A percentile compares a stretch with the other conserved stretches of the same genome.
Conservation (phyloP, 2,113 vertebrate species). For the Pipra filicauda region DNA sequence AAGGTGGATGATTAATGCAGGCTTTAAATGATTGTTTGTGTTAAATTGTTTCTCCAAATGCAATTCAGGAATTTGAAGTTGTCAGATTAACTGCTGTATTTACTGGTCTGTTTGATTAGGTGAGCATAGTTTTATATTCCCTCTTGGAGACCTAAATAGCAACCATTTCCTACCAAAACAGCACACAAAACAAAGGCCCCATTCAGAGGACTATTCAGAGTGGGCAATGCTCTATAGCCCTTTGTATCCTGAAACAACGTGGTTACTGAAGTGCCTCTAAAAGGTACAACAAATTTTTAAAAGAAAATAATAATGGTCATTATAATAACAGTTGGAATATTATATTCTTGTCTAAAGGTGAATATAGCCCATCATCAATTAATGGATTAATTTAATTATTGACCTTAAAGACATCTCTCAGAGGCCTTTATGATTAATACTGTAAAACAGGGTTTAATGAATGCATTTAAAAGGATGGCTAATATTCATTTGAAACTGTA, state of each 20-base stretch:
- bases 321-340: slow-evolving; percentile 31
- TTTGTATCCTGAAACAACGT: slow-evolving; percentile 76
- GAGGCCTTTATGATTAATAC: background rate
- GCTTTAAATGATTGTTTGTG: slow-evolving; percentile 84
- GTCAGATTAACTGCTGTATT: slow-evolving; percentile 82
- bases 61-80: slow-evolving; percentile 79
- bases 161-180: slow-evolving; percentile 92
- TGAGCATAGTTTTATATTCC: slow-evolving; percentile 92
- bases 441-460: background rate
- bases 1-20: slow-evolving; percentile 72
- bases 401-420: background rate
- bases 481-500: slow-evolving; percentile 24
- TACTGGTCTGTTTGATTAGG: slow-evolving; percentile 87
- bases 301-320: slow-evolving; percentile 20
- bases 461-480: background rate
- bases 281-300: slow-evolving; percentile 64
- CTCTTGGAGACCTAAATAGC: slow-evolving; percentile 88
- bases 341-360: background rate
- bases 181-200: slow-evolving; percentile 84
- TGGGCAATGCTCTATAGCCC: slow-evolving; percentile 68
- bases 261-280: slow-evolving; percentile 69
- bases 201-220: slow-evolving; percentile 76
- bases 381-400: slow-evolving; percentile 7
- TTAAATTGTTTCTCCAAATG: slow-evolving; percentile 77
- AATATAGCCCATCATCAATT: slow-evolving; percentile 23